A percentile compares a stretch with the other conserved stretches of the same genome.
Conservation (phyloP, 2,888 invertebrate species). For the Lordiphosa andalusiaca region DNA sequence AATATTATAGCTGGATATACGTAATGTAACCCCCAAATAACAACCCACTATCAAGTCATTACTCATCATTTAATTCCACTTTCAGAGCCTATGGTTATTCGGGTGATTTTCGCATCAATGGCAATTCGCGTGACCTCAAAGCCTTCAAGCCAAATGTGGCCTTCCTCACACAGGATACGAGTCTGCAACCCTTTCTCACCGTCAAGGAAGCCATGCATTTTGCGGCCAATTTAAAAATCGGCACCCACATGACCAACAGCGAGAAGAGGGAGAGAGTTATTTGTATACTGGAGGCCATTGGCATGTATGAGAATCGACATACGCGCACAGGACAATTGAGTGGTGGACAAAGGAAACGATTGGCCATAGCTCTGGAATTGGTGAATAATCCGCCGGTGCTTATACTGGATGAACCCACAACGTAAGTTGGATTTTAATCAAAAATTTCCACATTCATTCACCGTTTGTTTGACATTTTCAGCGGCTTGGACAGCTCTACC, state of each 20-base stretch:
- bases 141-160: slow-evolving; percentile 88
- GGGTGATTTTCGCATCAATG: slow-evolving; percentile 89
- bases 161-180: slow-evolving; percentile 94
- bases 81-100: slow-evolving; percentile 79
- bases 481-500: slow-evolving; percentile 90
- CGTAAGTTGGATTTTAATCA: slow-evolving; percentile 82
- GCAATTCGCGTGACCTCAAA: slow-evolving; percentile 84
- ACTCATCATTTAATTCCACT: slow-evolving; percentile 7
- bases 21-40: slow-evolving; percentile 81
- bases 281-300: slow-evolving; percentile 89
- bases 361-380: slow-evolving; percentile 94
- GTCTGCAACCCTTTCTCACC: slow-evolving; percentile 90
- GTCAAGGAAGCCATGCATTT: slow-evolving; percentile 92
- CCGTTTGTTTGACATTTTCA: slow-evolving; percentile 77
- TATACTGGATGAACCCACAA: slow-evolving; percentile 97
- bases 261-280: slow-evolving; percentile 86
- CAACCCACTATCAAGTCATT: not conserved
- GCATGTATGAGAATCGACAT: slow-evolving; percentile 84
- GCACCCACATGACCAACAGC: slow-evolving; percentile 82
- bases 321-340: slow-evolving; percentile 88
- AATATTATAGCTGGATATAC: slow-evolving; percentile 94
- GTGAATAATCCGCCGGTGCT: slow-evolving; percentile 95
- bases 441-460: not conserved
- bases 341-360: slow-evolving; percentile 93
- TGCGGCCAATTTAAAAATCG: slow-evolving; percentile 92